Evolutionary conservation across 1,140 invertebrate genomes (phyloP).

Genomic region (Coptotermes formosanus): DNA sequence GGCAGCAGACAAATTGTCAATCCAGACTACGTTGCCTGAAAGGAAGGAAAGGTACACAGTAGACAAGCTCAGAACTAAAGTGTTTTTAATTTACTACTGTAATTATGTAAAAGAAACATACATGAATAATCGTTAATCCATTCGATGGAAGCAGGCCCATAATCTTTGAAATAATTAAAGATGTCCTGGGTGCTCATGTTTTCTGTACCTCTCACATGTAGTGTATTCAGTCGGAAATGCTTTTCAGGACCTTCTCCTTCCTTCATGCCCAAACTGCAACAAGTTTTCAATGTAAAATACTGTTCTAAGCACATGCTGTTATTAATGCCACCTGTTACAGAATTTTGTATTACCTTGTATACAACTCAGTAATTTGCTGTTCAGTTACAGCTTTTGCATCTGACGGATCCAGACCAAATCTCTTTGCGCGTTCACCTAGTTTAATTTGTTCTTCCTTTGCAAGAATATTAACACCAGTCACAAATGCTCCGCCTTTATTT

Average conservation of each 20-base stretch:
- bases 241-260: conserved; percentile 55
- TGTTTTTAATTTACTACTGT: not conserved
- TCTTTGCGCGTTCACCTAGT: conserved; percentile 64
- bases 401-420: conserved; percentile 63
- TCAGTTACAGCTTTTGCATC: conserved; percentile 53
- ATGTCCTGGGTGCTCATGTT: conserved; percentile 75
- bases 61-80: not conserved
- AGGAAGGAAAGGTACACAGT: conserved; percentile 33
- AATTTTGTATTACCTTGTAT: conserved; percentile 50
- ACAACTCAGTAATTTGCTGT: conserved; percentile 61
- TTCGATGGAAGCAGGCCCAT: conserved; percentile 70
- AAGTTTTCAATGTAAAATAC: conserved; percentile 8
- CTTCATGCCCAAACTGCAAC: conserved; percentile 60
- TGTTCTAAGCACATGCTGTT: not conserved
- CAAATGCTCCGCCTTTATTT: conserved; percentile 54
- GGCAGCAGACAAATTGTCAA: conserved; percentile 67
- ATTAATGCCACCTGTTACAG: not conserved
- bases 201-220: conserved; percentile 73
- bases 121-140: conserved; percentile 79
- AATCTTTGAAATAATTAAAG: conserved; percentile 74
- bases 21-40: conserved; percentile 74
- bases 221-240: conserved; percentile 65
- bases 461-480: conserved; percentile 58
- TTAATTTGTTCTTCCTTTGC: conserved; percentile 63
- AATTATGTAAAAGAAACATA: conserved; percentile 40